Percentiles rank a stretch among this genome's conserved stretches.
These are phyloP conservation scores for Oreotragus oreotragus DNA, from an alignment of 2,113 vertebrate genomes.

Conservation along the genomic window DNA sequence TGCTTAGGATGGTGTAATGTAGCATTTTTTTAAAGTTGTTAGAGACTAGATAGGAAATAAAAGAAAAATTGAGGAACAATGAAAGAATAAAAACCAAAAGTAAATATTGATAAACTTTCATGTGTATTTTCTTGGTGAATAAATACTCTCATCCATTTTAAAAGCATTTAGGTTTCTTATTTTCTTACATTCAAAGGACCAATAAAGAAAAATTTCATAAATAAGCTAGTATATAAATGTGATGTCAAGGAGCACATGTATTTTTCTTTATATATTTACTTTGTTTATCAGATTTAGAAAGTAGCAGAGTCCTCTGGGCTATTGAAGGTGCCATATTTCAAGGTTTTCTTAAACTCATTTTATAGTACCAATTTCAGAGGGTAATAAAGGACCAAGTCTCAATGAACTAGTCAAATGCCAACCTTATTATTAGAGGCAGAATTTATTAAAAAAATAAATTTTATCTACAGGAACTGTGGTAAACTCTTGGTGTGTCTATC, in stretches of 20 bases:
- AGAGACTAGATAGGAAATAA: not conserved
- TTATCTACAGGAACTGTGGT: not conserved
- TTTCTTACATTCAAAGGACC: conserved; percentile 36
- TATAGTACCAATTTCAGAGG: conserved; percentile 50
- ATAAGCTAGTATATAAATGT: conserved; percentile 42
- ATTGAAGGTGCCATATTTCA: conserved; percentile 62
- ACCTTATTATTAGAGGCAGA: conserved; percentile 45
- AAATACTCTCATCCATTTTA: conserved; percentile 29
- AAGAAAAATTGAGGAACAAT: not conserved
- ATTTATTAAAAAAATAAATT: conserved; percentile 55
- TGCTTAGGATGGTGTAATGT: not conserved
- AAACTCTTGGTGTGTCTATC: not conserved
- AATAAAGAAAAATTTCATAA: conserved; percentile 63
- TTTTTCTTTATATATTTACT: conserved; percentile 65
- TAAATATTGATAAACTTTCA: not conserved
- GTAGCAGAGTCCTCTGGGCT: conserved; percentile 40
- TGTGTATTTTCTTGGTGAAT: conserved; percentile 1
- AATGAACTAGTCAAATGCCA: conserved; percentile 40
- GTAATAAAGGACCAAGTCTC: conserved; percentile 51
- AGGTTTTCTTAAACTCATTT: conserved; percentile 55
- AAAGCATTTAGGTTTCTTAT: conserved; percentile 25
- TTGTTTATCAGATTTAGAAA: conserved; percentile 64
- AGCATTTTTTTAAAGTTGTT: not conserved
- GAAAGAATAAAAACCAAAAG: conserved; percentile 23
- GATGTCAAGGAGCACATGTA: conserved; percentile 17